These are phyloP conservation scores for Oedothorax gibbosus DNA, from an alignment of 1,140 invertebrate genomes.

Conservation along the genomic window DNA sequence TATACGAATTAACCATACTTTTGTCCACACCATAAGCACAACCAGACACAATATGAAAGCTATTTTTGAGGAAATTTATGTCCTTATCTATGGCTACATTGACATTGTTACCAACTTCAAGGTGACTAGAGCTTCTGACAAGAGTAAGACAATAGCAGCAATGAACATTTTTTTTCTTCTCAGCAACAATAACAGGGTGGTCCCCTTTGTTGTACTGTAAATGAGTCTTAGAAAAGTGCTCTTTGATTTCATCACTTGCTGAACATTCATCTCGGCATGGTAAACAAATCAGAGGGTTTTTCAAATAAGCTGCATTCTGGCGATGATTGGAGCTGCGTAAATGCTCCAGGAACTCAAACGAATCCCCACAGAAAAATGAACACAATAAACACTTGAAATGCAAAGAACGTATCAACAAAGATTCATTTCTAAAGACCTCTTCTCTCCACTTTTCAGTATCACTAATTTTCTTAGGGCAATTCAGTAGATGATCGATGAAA, in stretches of 20 bases:
- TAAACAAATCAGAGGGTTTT: constrained; percentile 78
- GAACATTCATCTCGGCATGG: constrained; percentile 80
- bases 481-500: constrained; percentile 36
- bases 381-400: constrained; percentile 87
- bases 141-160: constrained; percentile 40
- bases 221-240: constrained; percentile 73
- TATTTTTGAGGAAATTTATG: neutral
- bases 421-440: constrained; percentile 80
- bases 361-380: constrained; percentile 84
- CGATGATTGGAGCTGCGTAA: constrained; percentile 78
- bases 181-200: constrained; percentile 47
- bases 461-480: neutral
- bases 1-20: neutral
- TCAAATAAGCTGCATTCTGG: constrained; percentile 69
- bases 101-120: neutral
- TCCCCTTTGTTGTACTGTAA: neutral
- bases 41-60: neutral
- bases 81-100: neutral
- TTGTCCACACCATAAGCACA: constrained; percentile 21
- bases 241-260: constrained; percentile 76
- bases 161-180: constrained; percentile 33
- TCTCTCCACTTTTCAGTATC: constrained; percentile 76
- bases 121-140: constrained; percentile 13
- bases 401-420: constrained; percentile 71
- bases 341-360: constrained; percentile 79